Base-by-base conservation (phyloP, 2,888 invertebrate species). In the Seira sanloemensis region DNA sequence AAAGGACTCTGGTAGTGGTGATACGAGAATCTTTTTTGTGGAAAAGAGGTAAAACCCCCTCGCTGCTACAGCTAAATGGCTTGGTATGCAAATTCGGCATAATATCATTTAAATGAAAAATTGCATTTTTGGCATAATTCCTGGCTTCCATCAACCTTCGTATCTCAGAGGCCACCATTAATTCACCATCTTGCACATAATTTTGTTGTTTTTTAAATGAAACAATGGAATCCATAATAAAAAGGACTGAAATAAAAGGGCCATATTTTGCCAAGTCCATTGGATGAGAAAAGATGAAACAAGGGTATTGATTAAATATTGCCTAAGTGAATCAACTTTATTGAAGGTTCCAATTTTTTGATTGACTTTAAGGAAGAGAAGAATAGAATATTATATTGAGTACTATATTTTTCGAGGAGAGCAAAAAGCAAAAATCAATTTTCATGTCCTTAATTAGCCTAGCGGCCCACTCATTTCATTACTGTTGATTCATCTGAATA, bases 401-500 rank as follows among this genome's bases (percentile, higher is more conserved):
- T n/a, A n/a, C n/a, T n/a, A n/a, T n/a, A n/a, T n/a, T n/a, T n/a
- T n/a, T n/a, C n/a, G n/a, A n/a, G n/a, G n/a, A n/a, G n/a, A n/a
- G 37, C 5, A 37, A 37, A 37, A 37, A 37, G 12, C 12, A 37
- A 58, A 58, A 58, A 58, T 37, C 37, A 37, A 37, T 58, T 58
- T n/a, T 9, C 4, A 12, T 9, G 58, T 58, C 58, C 18, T 58
- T 58, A 58, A 58, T 37, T 37, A 37, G 58, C n/a, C n/a, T 16
- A 12, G 58, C 58, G 2, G n/a, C 18, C 7, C 7, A 7, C 2
- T 18, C 2, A 58, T 5, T 58, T 12, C n/a, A 58, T 58, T 18
- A 58, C n/a, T 79, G 66, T 25, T 80, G 74, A 27, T 79, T 86
- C 66, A 83, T 54, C 37, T 83, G 75, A 7, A 86, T 46, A 46